Conservation (phyloP, 2,113 vertebrate species). For the Anthoscopus minutus region DNA sequence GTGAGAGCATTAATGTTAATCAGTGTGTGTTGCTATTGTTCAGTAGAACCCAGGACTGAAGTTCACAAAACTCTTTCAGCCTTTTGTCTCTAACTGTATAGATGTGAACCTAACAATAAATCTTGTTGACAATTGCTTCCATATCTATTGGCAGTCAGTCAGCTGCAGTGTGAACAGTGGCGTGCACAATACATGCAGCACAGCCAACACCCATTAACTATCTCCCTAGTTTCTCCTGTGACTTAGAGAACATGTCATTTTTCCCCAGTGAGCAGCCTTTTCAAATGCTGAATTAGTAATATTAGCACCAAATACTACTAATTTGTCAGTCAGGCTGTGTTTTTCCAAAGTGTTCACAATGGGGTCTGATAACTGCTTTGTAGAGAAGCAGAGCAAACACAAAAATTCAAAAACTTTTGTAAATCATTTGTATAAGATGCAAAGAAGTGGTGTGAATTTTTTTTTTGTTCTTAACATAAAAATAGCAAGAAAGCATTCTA, state of each 20-base stretch:
- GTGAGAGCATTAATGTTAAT: conserved; percentile 52
- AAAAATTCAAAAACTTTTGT: conserved; percentile 56
- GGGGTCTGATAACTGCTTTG: conserved; percentile 62
- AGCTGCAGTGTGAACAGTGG: conserved; percentile 62
- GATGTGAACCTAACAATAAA: conserved; percentile 73
- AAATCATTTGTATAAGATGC: conserved; percentile 37
- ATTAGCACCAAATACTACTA: conserved; percentile 73
- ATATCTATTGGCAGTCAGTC: conserved; percentile 70
- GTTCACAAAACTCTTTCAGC: conserved; percentile 63
- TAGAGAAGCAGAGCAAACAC: conserved; percentile 32
- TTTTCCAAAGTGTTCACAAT: conserved; percentile 63
- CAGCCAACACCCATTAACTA: conserved; percentile 75
- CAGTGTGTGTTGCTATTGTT: conserved; percentile 54
- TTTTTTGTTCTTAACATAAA: not conserved
- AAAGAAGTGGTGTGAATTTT: conserved; percentile 2
- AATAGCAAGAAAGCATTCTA: not conserved
- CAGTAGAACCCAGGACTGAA: conserved; percentile 42
- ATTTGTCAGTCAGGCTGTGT: conserved; percentile 67
- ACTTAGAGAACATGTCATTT: conserved; percentile 73
- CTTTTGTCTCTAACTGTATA: conserved; percentile 62
- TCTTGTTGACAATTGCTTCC: conserved; percentile 75
- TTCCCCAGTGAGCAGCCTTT: conserved; percentile 69
- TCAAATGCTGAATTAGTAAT: conserved; percentile 75
- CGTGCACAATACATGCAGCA: conserved; percentile 31
- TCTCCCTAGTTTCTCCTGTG: conserved; percentile 72